Evolutionary conservation across 2,888 invertebrate genomes (phyloP), one percentile per base, ranked within the genome.

Genomic region (Philopedon plagiatum): DNA sequence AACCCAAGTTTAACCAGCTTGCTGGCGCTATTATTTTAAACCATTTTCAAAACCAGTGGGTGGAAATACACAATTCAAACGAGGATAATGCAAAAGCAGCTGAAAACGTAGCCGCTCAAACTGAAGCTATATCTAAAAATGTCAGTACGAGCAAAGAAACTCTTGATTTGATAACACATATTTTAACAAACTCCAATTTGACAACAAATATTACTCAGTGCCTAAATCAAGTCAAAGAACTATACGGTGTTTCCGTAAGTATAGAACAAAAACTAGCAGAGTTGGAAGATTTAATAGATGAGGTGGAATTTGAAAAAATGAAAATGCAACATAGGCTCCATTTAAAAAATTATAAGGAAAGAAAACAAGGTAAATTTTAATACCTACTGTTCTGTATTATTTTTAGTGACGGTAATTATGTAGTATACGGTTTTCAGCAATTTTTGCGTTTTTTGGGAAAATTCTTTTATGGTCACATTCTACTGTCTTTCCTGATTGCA

Each of bases 11-110:
- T 21, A 88, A 90, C 82, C 85, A 86, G 60, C 89, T 90, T 80
- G 92, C 92, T 76, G 94, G 93, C 4, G 90, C 90, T 32, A 90
- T 90, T 74, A 85, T 93, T 73, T 83, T 94, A 56, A 89, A 90
- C 74, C 90, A 91, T 83, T 93, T 91, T 83, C 92, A 93, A 82
- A 86, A 90, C 54, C 87, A 91, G 74, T 94, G 94, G 94, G 89
- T 88, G 15, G 89, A 91, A 77, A 82, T 93, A 51, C 93, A 93
- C 76, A 87, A 88, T 75, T 87, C 90, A 70, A 91, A 92, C 1
- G 93, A 93, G 78, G 87, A 86, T 60, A 94, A 92, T 81, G 92
- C 93, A 7, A 89, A 86, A 78, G 87, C 87, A 56, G 91, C 90
- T 1, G 89, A 89, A 4, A 83, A 86, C 70, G 86, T 88, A 3